Evolutionary conservation across 2,113 vertebrate species (phyloP), one percentile per base, ranked within the genome.

Genomic region (Actenoides lindsayi): DNA sequence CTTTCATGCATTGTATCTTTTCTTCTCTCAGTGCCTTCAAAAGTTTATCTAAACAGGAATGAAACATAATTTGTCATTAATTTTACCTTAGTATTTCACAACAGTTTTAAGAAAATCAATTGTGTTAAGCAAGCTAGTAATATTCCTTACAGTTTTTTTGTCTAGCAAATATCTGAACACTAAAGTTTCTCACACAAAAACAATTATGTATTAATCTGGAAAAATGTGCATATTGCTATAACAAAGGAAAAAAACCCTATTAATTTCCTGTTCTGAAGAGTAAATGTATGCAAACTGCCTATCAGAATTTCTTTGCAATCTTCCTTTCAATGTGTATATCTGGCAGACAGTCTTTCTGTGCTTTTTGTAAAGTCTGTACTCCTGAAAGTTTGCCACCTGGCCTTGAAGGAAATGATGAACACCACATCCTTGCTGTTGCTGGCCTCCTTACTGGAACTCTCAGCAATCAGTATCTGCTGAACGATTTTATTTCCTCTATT

Each of bases 11-110:
- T 95, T 97, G 86, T 80, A 98, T 96, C 94, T 98, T 98, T 88
- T 98, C 97, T 77, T 98, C 98, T 93, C 97, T 98, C 42, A 97
- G 68, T 16, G 97, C 95, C 88, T 96, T 97, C 87, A 98, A 80
- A 92, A 98, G 87, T 73, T 97, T 97, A 97, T 98, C 98, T 98
- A 95, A 80, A 94, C 64, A 90, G 73, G 64, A 97, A 84, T 7
- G 42, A 93, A 97, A 91, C 19, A 76, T 15, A 53, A 71, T 50
- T 74, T 64, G 31, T 28, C 56, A 18, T 83, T 93, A 59, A 23
- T 81, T 24, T 27, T 77, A 11, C 14, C 11, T 35, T 60, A 54
- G 46, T 48, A 20, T n/a, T 57, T 90, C 11, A 20, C 33, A 68
- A 5, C 41, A 50, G 18, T 69, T 71, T 15, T 1, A 74, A 63